Evolutionary conservation across 2,113 vertebrate species (phyloP).

Genomic region (Caranx ignobilis): DNA sequence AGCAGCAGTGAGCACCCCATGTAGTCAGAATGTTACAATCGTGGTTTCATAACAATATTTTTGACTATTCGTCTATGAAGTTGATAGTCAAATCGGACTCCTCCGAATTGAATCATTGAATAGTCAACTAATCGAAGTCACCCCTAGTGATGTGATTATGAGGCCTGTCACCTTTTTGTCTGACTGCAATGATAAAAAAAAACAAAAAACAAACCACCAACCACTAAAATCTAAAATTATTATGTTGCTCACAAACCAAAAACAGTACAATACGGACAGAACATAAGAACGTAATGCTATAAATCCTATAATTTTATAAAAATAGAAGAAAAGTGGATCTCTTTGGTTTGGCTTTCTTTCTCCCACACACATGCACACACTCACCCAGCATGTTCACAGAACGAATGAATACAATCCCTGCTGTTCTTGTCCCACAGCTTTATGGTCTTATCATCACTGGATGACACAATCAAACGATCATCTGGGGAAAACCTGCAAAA

Average conservation of each 20-base stretch:
- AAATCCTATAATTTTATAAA: not conserved
- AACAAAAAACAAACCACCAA: no score
- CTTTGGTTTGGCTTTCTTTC: not conserved
- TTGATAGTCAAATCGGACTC: no score
- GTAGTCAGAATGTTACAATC: no score
- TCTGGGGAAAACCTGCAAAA: slow-evolving; percentile 94
- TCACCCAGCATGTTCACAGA: slow-evolving; percentile 94
- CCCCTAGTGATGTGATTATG: no score
- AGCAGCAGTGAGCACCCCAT: no score
- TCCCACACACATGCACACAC: not conserved
- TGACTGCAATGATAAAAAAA: not conserved
- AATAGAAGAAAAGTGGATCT: not conserved
- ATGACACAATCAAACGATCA: slow-evolving; percentile 92
- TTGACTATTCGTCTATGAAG: no score
- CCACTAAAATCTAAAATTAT: not conserved
- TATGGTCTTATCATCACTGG: slow-evolving; percentile 95
- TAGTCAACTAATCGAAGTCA: no score
- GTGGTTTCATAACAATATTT: no score
- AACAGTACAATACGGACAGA: not conserved
- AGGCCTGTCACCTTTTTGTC: not conserved
- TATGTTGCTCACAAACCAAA: not conserved
- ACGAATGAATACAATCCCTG: slow-evolving; percentile 94
- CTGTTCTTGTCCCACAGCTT: slow-evolving; percentile 98
- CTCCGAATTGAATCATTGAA: no score
- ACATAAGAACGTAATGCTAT: not conserved